Percentiles rank a stretch among this genome's conserved stretches.
Evolutionary conservation across 1,140 invertebrate genomes (phyloP).

Genomic region (Drosophila guanche): DNA sequence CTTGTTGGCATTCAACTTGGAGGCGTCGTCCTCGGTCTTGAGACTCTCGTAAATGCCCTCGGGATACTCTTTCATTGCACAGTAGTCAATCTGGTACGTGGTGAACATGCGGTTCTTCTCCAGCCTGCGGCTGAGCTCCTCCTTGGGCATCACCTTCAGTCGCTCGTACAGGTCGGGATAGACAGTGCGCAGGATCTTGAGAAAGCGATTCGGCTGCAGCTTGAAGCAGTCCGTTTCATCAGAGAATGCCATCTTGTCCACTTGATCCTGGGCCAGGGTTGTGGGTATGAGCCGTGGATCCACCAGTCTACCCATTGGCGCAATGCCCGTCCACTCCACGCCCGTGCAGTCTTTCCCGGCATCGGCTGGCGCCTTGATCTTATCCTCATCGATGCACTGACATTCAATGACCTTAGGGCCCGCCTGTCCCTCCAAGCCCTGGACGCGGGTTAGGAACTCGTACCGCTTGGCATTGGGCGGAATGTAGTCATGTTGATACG

Average conservation of each 20-base stretch:
- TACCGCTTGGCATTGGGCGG: slow-evolving; percentile 69
- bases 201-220: slow-evolving; percentile 75
- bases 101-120: slow-evolving; percentile 85
- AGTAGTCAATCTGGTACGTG: slow-evolving; percentile 86
- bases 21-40: slow-evolving; percentile 64
- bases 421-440: slow-evolving; percentile 24
- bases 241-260: slow-evolving; percentile 64
- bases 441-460: slow-evolving; percentile 58
- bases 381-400: slow-evolving; percentile 62
- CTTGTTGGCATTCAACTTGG: slow-evolving; percentile 62
- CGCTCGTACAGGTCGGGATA: slow-evolving; percentile 85
- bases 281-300: slow-evolving; percentile 76
- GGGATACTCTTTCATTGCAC: slow-evolving; percentile 83
- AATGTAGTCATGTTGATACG: slow-evolving; percentile 79
- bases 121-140: slow-evolving; percentile 84
- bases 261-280: slow-evolving; percentile 56
- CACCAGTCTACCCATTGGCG: slow-evolving; percentile 77
- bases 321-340: slow-evolving; percentile 79
- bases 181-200: slow-evolving; percentile 73
- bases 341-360: slow-evolving; percentile 58
- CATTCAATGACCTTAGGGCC: slow-evolving; percentile 56
- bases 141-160: slow-evolving; percentile 83
- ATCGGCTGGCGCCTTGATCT: slow-evolving; percentile 53
- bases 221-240: slow-evolving; percentile 67
- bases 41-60: slow-evolving; percentile 78